These are phyloP conservation scores for Nycticryphes semicollaris DNA, from an alignment of 2,113 vertebrate species.

Conservation along the genomic window DNA sequence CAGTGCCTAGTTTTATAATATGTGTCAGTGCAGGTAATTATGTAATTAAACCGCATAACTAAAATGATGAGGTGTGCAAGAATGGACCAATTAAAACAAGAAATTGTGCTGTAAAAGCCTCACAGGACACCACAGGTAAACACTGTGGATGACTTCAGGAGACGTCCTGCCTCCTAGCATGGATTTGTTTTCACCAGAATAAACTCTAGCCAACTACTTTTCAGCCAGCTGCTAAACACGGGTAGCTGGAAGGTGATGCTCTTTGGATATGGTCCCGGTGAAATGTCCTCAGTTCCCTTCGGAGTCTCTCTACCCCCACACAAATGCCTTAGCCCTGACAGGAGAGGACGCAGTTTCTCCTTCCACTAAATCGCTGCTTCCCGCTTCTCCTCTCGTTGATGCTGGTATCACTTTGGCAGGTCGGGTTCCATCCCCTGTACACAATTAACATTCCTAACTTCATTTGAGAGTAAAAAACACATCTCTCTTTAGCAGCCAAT, in stretches of 20 bases:
- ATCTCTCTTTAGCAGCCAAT: background rate
- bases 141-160: background rate
- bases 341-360: background rate
- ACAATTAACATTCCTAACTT: background rate
- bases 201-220: background rate
- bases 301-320: background rate
- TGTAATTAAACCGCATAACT: background rate
- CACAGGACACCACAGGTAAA: background rate
- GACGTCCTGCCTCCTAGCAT: background rate
- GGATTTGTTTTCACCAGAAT: background rate
- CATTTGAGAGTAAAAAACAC: background rate
- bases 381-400: background rate
- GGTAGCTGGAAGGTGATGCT: background rate
- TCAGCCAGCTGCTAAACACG: background rate
- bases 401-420: background rate
- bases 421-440: background rate
- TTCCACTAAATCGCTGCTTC: background rate
- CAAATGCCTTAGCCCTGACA: fast-evolving
- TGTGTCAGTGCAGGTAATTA: background rate
- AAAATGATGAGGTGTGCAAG: background rate
- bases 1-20: background rate
- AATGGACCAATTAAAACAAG: background rate
- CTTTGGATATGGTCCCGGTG: background rate
- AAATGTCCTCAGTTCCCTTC: background rate
- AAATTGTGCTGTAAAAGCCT: background rate